Percentiles rank a stretch among this genome's conserved stretches.
phyloP scores from a whole-genome alignment of 1,140 invertebrate genomes.

The Nymphalis io region DNA sequence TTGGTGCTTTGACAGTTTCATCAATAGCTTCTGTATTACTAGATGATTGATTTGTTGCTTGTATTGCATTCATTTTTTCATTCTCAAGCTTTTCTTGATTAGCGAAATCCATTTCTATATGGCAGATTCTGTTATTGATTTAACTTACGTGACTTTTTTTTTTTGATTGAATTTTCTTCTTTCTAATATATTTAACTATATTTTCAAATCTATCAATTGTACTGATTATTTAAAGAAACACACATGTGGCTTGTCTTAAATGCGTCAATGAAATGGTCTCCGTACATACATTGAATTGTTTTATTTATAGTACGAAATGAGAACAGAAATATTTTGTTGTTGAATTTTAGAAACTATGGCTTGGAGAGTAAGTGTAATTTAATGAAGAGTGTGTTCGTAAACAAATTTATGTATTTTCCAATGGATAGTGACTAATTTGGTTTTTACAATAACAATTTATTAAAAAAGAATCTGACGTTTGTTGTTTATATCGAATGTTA shows the following conservation, averaged over 20 bases:
- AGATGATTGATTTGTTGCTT: background rate
- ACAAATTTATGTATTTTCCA: no score
- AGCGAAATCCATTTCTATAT: slow-evolving; percentile 5
- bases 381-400: background rate
- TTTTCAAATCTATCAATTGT: background rate
- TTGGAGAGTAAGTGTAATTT: background rate
- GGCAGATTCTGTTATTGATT: background rate
- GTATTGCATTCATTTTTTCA: slow-evolving; percentile 3
- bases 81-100: background rate
- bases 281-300: background rate
- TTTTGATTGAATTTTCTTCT: background rate
- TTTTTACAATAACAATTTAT: no score
- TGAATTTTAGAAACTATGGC: background rate
- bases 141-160: background rate
- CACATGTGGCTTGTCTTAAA: background rate
- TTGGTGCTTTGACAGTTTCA: background rate
- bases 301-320: background rate
- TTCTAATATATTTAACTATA: background rate
- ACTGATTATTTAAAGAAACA: background rate
- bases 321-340: background rate
- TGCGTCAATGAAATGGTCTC: background rate
- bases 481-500: no score
- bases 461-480: no score
- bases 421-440: no score
- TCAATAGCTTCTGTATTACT: background rate